Evolutionary conservation across 2,113 vertebrate genomes (phyloP), one percentile per base, ranked within the genome.

Genomic region (Tonatia bakeri): DNA sequence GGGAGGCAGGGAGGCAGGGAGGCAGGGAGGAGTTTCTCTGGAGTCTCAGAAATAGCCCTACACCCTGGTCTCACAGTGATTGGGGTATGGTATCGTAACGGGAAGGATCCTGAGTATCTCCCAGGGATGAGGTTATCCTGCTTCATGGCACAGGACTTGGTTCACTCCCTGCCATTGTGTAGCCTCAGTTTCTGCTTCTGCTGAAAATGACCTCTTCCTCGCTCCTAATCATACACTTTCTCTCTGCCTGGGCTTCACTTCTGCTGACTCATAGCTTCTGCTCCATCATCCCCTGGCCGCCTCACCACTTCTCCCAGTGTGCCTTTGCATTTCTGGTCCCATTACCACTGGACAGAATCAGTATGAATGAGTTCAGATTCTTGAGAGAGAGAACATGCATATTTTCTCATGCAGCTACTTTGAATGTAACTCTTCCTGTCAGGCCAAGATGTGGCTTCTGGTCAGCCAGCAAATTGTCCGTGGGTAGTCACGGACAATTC

Each of bases 381-480:
- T n/a, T 22, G 12, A 70, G 22, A 81, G 59, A 50, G 43, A 95
- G 59, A 17, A 33, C 17, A 0, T 33, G 28, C 6, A 0, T 38
- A 1, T 92, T n/a, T 69, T 64, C 38, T 47, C 7, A 15, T 26
- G 0, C 50, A 3, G 54, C 1, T 11, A 36, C 0, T 67, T 56
- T 81, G 33, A 2, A 22, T 36, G 2, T 31, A 20, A 70, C 22
- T 31, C 26, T 96, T 90, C 7, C 5, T 40, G 17, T 20, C 10
- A 56, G 38, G 28, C 33, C 40, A 56, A n/a, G 22, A 12, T 52
- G 20, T 73, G 47, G 7, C 73, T 84, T 0, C 40, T 38, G 45
- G 59, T 70, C 61, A 61, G 45, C 33, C n/a, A 47, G 33, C 19
- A 7, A 17, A 1, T 7, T 70, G 20, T 79, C 26, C 31, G 50